A percentile compares a stretch with the other conserved stretches of the same genome.
phyloP scores from a whole-genome alignment of 2,888 invertebrate genomes.

The Bugula neritina region DNA sequence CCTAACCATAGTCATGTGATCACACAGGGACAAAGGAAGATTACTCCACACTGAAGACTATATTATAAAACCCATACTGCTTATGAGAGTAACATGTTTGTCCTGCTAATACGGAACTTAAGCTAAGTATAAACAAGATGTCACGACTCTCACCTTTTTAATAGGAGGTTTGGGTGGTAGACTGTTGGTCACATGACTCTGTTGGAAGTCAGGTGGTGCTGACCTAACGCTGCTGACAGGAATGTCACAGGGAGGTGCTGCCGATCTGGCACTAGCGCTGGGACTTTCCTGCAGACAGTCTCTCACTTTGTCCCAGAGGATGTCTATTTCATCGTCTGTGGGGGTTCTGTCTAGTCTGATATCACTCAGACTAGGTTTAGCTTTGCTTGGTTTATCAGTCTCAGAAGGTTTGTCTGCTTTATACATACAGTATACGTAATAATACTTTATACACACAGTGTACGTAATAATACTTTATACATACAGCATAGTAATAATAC shows the following conservation, averaged over 20 bases:
- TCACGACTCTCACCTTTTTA: slow-evolving; percentile 22
- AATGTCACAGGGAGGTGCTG: no score
- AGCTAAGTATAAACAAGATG: no score
- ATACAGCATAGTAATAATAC: no score
- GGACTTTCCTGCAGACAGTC: slow-evolving; percentile 37
- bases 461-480: no score
- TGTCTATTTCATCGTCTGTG: slow-evolving; percentile 52
- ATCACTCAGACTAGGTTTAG: not conserved
- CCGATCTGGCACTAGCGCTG: not conserved
- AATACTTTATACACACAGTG: no score
- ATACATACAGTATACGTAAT: no score
- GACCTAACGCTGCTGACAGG: not conserved
- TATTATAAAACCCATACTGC: no score
- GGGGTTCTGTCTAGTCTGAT: slow-evolving; percentile 44
- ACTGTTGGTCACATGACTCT: not conserved
- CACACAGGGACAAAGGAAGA: no score
- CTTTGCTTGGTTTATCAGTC: not conserved
- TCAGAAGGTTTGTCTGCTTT: not conserved
- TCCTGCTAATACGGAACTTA: no score
- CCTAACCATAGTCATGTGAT: no score
- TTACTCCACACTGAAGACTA: no score
- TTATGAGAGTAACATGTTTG: no score
- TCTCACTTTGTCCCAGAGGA: slow-evolving; percentile 49
- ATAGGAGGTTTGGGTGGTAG: slow-evolving; percentile 11
- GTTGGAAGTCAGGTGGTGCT: slow-evolving; percentile 8